Evolutionary conservation across 1,140 invertebrate genomes (phyloP), one percentile per base, ranked within the genome.

Genomic region (Cydia pomonella): DNA sequence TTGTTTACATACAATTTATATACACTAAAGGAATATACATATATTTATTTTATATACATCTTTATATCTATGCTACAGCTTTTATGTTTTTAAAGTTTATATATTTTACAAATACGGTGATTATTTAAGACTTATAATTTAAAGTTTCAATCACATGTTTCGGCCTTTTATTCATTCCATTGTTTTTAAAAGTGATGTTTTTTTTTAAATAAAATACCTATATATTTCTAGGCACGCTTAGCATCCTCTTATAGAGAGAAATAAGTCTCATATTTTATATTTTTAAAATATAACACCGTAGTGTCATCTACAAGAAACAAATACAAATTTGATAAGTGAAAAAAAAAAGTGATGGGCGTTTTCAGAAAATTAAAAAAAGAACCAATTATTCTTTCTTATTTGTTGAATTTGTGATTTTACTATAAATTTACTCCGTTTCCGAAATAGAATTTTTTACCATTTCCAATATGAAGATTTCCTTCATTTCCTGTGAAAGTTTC

Each of bases 1-100:
- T 59, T 23, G 16, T 23, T 59, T 10, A 59, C 53, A 23, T 59
- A 59, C 53, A 59, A 59, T 59, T 59, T 59, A 59, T 59, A 59
- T 23, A 59, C 53, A 23, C n/a, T 53, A 18, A 21, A 13, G 13
- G 13, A 13, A 47, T 47, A 47, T 47, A 47, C 16, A 50, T 50
- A 50, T 50, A 50, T 50, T 44, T n/a, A 50, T 50, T 50, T n/a
- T 50, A 50, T n/a, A 50, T 50, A 50, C 47, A 50, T 16, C 47
- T 50, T 50, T n/a, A n/a, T n/a, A 50, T 50, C 47, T 50, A 50
- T 50, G 47, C n/a, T 50, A 50, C 47, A 50, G 47, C 10, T 44
- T 12, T 44, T 3, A 38, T 6, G 2, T 47, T 16, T 47, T 47
- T 27, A 27, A 27, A 27, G 25, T 47, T 47, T 47, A 47, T 16